Conservation (phyloP, 2,888 invertebrate species). For the Psylliodes chrysocephalus region DNA sequence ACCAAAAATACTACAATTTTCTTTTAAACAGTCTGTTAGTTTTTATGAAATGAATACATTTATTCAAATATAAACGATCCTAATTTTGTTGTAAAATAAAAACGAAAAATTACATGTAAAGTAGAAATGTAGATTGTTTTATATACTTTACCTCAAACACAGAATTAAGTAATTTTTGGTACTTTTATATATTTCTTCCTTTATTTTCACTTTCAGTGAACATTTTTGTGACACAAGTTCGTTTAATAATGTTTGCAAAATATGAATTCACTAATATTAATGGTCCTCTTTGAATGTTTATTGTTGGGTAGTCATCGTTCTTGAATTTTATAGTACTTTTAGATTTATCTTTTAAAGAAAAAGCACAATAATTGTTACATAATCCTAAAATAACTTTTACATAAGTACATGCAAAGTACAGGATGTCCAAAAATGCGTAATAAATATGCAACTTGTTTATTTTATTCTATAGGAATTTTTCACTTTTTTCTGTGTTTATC, state of each 20-base stretch:
- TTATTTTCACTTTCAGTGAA: background rate
- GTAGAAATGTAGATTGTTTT: background rate
- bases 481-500: background rate
- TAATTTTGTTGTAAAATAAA: background rate
- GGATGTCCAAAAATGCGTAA: constrained; percentile 22
- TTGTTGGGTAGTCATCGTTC: background rate
- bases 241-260: background rate
- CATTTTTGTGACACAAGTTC: background rate
- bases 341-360: background rate
- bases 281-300: too few species aligned
- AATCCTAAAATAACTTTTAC: constrained; percentile 25
- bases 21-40: constrained; percentile 11
- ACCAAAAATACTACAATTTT: background rate
- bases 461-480: background rate
- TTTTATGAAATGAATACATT: background rate
- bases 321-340: constrained; percentile 12
- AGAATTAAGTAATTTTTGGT: background rate
- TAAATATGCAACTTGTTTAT: background rate
- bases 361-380: constrained; percentile 10
- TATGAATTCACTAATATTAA: too few species aligned
- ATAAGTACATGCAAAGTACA: constrained; percentile 29
- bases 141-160: constrained; percentile 12
- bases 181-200: constrained; percentile 1
- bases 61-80: background rate
- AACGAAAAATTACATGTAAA: background rate